Evolutionary conservation across 1,140 invertebrate genomes (phyloP).

Genomic region (Drosophila nigromelanica): DNA sequence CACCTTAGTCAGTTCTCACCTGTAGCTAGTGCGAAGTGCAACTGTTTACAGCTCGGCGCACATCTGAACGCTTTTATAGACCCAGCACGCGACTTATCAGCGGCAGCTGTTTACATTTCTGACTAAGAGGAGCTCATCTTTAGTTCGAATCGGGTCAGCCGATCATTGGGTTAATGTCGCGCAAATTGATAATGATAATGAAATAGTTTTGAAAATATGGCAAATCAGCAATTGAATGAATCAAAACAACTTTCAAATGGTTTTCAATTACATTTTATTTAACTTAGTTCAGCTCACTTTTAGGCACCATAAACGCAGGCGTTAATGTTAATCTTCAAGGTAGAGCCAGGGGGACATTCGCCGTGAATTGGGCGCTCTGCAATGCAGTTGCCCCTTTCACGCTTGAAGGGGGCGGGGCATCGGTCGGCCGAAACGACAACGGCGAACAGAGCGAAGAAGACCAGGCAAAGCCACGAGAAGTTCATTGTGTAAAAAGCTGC

Average conservation of each 20-base stretch:
- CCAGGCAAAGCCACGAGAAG: slow-evolving; percentile 68
- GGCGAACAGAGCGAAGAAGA: slow-evolving; percentile 65
- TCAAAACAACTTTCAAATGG: slow-evolving; percentile 13
- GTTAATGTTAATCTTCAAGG: slow-evolving; percentile 58
- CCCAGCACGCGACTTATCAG: slow-evolving; percentile 22
- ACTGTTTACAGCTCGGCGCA: slow-evolving; percentile 36
- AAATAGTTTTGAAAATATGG: background rate
- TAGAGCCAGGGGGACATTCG: slow-evolving; percentile 57
- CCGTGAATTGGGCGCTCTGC: slow-evolving; percentile 59
- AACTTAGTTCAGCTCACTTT: background rate
- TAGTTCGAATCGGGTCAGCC: slow-evolving; percentile 11
- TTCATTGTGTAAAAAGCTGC: slow-evolving; percentile 56
- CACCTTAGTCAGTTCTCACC: slow-evolving; percentile 27
- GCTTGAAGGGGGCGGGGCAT: slow-evolving; percentile 55
- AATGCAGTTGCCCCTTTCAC: slow-evolving; percentile 30
- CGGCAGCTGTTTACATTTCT: slow-evolving; percentile 30
- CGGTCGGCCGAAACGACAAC: slow-evolving; percentile 49
- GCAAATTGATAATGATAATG: slow-evolving; percentile 31
- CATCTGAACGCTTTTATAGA: slow-evolving; percentile 46
- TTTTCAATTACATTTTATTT: slow-evolving; percentile 19
- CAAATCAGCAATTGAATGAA: slow-evolving; percentile 3
- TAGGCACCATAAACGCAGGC: slow-evolving; percentile 56
- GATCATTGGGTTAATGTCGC: slow-evolving; percentile 21
- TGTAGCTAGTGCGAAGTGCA: slow-evolving; percentile 38
- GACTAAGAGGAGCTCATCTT: slow-evolving; percentile 5